Conservation (phyloP, 2,797 vertebrate genomes). For the Phylloscopus collybita region DNA sequence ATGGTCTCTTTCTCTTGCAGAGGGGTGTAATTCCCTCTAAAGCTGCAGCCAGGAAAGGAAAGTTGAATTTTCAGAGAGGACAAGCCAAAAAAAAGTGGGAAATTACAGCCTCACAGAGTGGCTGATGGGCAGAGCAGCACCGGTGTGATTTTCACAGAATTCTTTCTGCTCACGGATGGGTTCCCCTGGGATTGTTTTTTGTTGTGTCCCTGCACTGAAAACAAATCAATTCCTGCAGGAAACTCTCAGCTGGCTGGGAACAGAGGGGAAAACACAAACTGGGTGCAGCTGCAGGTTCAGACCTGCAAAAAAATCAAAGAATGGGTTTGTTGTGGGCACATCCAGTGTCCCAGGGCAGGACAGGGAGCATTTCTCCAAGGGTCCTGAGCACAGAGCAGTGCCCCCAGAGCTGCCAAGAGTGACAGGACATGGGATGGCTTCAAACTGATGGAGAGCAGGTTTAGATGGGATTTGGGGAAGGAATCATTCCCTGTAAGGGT, state of each 20-base stretch:
- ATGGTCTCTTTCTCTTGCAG: neutral
- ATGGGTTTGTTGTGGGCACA: neutral
- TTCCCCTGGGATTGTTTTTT: neutral
- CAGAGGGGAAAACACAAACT: neutral
- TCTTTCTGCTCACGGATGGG: rapidly evolving
- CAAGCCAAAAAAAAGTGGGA: neutral
- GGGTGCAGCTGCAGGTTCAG: neutral
- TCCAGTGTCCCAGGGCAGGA: neutral
- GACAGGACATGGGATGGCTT: neutral
- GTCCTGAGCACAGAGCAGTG: no score
- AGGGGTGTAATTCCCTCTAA: neutral
- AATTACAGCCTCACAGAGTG: neutral
- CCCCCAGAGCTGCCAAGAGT: neutral
- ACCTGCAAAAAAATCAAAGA: neutral
- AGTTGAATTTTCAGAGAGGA: neutral
- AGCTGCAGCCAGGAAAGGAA: neutral
- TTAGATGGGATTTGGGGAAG: neutral
- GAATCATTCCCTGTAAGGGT: no score
- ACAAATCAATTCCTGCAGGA: neutral
- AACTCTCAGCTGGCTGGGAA: neutral
- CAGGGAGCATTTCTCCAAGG: neutral
- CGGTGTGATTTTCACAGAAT: neutral
- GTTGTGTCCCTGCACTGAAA: neutral
- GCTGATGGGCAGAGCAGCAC: neutral
- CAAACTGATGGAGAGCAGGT: no score